Conservation (phyloP, 2,888 invertebrate species). For the Drosophila sordidula region DNA sequence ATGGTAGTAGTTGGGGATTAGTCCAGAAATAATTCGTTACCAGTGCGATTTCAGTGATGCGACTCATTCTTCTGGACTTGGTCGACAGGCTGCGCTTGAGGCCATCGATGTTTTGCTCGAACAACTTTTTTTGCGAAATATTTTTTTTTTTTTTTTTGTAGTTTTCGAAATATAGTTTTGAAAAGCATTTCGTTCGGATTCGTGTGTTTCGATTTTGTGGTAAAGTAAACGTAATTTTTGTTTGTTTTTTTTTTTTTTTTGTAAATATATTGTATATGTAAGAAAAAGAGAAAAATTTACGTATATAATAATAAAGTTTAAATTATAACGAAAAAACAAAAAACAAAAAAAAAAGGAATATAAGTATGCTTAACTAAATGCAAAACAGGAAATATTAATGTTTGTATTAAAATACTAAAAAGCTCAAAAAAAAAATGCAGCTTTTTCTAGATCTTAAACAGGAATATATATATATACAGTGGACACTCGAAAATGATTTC, state of each 20-base stretch:
- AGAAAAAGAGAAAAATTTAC: slow-evolving; percentile 70
- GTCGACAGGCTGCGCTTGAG: slow-evolving; percentile 92
- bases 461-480: slow-evolving; percentile 4
- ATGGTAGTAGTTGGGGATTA: slow-evolving; percentile 58
- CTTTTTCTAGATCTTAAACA: slow-evolving; percentile 1
- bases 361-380: slow-evolving; percentile 11
- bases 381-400: slow-evolving; percentile 12
- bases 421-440: slow-evolving; percentile 1
- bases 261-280: slow-evolving; percentile 53
- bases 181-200: slow-evolving; percentile 23
- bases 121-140: slow-evolving; percentile 86
- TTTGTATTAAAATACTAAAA: slow-evolving; percentile 2
- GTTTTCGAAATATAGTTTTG: slow-evolving; percentile 49
- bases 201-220: slow-evolving; percentile 22
- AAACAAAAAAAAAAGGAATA: slow-evolving; percentile 6
- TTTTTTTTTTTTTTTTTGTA: slow-evolving; percentile 62
- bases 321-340: slow-evolving; percentile 21
- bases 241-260: slow-evolving; percentile 22
- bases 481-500: neutral
- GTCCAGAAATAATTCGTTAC: slow-evolving; percentile 87
- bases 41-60: slow-evolving; percentile 93
- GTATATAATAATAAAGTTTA: slow-evolving; percentile 43
- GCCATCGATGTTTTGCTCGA: slow-evolving; percentile 95
- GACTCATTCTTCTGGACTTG: slow-evolving; percentile 92
- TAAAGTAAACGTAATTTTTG: slow-evolving; percentile 22